A percentile compares a stretch with the other conserved stretches of the same genome.
Evolutionary conservation across 2,797 vertebrate genomes (phyloP).

Genomic region (Simalia tracyae): DNA sequence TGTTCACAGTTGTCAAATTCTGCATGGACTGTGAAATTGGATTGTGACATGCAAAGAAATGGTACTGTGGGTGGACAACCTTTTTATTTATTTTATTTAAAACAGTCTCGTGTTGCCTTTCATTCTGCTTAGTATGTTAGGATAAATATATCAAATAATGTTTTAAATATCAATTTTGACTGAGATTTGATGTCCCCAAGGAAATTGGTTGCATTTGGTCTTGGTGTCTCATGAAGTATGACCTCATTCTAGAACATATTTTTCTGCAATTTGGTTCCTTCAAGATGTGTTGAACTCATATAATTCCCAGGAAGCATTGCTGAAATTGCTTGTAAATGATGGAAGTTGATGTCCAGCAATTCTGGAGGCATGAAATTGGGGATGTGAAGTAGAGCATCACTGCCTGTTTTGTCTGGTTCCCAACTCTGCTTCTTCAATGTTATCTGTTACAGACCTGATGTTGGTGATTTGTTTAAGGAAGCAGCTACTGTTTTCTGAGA

Average conservation of each 20-base stretch:
- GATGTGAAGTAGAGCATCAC: background rate
- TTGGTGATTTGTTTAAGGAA: background rate
- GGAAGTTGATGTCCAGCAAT: background rate
- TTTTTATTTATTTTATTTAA: background rate
- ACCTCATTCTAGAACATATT: background rate
- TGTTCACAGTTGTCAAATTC: background rate
- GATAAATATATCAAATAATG: background rate
- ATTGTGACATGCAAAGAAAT: background rate
- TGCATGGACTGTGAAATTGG: background rate
- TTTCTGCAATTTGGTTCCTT: background rate
- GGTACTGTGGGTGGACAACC: background rate
- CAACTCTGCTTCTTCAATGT: background rate
- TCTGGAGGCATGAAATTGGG: background rate
- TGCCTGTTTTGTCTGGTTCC: background rate
- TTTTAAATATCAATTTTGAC: background rate
- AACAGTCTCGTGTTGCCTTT: background rate
- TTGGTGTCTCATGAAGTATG: background rate
- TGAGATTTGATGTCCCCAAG: background rate
- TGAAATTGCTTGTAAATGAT: background rate
- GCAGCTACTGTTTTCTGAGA: background rate
- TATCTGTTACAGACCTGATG: background rate
- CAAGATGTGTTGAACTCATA: background rate
- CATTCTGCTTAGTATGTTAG: background rate
- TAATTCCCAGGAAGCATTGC: background rate
- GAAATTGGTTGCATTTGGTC: background rate